Evolutionary conservation across 1,140 invertebrate genomes (phyloP).

Genomic region (Dermatophagoides farinae): DNA sequence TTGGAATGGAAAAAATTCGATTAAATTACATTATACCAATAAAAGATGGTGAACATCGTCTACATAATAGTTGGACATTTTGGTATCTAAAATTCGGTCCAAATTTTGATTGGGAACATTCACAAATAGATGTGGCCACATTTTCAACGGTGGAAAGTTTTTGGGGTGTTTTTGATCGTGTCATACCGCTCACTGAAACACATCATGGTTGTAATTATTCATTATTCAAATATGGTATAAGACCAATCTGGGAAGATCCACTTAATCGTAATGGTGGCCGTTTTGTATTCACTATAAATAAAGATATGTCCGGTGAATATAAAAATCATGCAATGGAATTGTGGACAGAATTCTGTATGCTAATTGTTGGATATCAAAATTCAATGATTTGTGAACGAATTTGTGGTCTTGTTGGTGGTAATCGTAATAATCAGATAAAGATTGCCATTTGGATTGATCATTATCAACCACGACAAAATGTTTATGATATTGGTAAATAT

Average conservation of each 20-base stretch:
- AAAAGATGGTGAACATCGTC: neutral
- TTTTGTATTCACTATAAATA: constrained; percentile 11
- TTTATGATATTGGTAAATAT: constrained; percentile 11
- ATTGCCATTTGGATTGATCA: constrained; percentile 14
- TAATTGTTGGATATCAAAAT: constrained; percentile 11
- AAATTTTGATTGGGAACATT: constrained; percentile 1
- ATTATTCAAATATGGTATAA: constrained; percentile 14
- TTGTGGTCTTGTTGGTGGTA: constrained; percentile 13
- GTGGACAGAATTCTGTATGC: constrained; percentile 13
- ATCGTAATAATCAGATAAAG: constrained; percentile 1
- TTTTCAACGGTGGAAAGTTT: neutral
- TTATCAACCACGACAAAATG: neutral
- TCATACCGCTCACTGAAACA: neutral
- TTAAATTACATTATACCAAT: neutral
- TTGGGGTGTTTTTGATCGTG: constrained; percentile 1
- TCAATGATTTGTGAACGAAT: constrained; percentile 12
- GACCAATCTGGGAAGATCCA: constrained; percentile 16
- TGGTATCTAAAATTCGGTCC: neutral
- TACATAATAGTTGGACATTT: constrained; percentile 1
- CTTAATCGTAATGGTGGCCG: constrained; percentile 13
- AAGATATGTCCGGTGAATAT: neutral
- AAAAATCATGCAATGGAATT: constrained; percentile 8
- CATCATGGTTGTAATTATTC: constrained; percentile 12
- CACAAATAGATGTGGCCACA: neutral
- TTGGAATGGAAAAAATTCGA: neutral